Conservation (phyloP, 2,888 invertebrate species). For the Phragmatobia fuliginosa region DNA sequence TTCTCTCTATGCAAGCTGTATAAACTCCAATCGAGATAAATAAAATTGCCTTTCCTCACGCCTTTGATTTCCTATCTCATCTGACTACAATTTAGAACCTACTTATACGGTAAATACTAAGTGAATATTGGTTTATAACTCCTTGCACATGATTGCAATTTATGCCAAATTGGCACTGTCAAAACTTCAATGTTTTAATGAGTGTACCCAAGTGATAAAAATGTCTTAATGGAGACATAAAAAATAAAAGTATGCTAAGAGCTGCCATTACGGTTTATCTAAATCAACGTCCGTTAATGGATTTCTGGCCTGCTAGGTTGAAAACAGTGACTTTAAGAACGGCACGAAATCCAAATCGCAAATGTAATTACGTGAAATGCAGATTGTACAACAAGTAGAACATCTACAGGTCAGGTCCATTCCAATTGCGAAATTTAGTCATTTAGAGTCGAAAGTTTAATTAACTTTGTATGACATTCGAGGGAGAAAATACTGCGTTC, state of each 20-base stretch:
- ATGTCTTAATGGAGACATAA: background rate
- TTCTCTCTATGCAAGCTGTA: slow-evolving; percentile 40
- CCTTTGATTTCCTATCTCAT: background rate
- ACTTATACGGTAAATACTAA: background rate
- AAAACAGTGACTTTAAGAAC: background rate
- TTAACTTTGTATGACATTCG: no score
- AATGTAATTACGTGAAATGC: background rate
- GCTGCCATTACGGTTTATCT: background rate
- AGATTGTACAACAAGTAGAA: background rate
- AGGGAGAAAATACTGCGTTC: no score
- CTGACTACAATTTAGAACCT: background rate
- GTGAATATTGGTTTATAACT: background rate
- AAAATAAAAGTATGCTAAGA: slow-evolving; percentile 1
- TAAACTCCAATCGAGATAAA: slow-evolving; percentile 7
- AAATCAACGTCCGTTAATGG: background rate
- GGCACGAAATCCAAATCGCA: background rate
- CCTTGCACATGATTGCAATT: background rate
- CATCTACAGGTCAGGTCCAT: background rate
- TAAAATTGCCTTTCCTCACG: slow-evolving; percentile 11
- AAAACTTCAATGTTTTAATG: background rate
- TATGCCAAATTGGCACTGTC: background rate
- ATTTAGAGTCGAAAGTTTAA: background rate
- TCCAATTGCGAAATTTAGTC: background rate
- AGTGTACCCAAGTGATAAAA: background rate
- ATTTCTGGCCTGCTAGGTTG: background rate